These are phyloP conservation scores for Nycticebus coucang DNA, from an alignment of 2,113 vertebrate species.

Conservation along the genomic window DNA sequence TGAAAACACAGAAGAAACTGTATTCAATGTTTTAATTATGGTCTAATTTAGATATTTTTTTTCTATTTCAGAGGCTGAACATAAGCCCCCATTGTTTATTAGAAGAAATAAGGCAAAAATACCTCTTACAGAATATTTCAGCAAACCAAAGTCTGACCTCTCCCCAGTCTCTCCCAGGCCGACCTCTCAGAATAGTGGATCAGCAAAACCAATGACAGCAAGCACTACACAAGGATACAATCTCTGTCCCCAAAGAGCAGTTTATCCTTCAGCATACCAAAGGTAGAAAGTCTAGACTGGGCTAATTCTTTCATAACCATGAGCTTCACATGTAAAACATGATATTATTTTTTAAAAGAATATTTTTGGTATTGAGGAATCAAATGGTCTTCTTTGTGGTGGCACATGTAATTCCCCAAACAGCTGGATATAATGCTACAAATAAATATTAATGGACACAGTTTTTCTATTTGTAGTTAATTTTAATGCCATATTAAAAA, in stretches of 20 bases:
- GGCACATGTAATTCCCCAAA: constrained; percentile 24
- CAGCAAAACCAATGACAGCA: background rate
- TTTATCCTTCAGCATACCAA: constrained; percentile 26
- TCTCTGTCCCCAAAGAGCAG: background rate
- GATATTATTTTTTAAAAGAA: background rate
- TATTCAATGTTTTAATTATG: background rate
- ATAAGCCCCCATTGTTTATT: constrained; percentile 50
- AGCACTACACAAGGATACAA: constrained; percentile 18
- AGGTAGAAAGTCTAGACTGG: background rate
- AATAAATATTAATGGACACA: constrained; percentile 63
- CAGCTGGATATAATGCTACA: background rate
- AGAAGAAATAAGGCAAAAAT: constrained; percentile 40
- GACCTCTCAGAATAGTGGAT: background rate
- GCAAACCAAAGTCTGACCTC: background rate
- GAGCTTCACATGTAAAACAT: background rate
- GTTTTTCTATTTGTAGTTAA: constrained; percentile 53
- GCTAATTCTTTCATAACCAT: background rate
- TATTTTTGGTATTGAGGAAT: background rate
- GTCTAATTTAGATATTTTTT: constrained; percentile 38
- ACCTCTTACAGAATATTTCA: constrained; percentile 50
- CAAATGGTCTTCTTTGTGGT: background rate
- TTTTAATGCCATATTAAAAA: constrained; percentile 31
- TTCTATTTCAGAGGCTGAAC: constrained; percentile 74
- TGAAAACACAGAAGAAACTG: background rate
- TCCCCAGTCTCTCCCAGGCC: background rate